Conservation (phyloP, 2,797 vertebrate species). For the Esox masquinongy region DNA sequence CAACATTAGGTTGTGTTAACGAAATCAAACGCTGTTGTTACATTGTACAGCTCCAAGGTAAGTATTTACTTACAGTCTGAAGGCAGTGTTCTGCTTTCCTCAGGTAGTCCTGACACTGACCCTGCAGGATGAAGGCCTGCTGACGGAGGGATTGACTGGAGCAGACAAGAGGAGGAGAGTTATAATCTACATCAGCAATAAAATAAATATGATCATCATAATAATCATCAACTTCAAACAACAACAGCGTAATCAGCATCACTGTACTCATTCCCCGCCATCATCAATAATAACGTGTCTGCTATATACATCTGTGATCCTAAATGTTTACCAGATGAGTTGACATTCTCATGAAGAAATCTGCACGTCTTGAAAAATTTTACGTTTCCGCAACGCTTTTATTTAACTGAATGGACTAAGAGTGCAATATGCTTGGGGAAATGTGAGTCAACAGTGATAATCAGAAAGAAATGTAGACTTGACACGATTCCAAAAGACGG, state of each 20-base stretch:
- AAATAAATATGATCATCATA: not conserved
- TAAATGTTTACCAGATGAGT: not conserved
- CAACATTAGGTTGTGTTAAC: too few species aligned
- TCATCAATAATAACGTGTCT: not conserved
- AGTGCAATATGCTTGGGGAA: not conserved
- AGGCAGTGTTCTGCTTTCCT: conserved; percentile 58
- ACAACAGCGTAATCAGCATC: too few species aligned
- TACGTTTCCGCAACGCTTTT: not conserved
- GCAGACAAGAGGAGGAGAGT: conserved; percentile 16
- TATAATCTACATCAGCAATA: not conserved
- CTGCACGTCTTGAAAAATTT: not conserved
- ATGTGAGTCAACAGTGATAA: not conserved
- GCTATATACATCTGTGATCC: not conserved
- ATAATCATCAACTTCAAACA: not conserved
- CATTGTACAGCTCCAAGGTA: not conserved
- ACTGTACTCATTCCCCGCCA: not conserved
- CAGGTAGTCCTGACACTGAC: conserved; percentile 68
- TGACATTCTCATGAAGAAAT: not conserved
- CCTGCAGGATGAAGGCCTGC: conserved; percentile 56
- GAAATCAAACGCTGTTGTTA: too few species aligned
- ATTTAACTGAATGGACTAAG: not conserved
- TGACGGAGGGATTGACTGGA: conserved; percentile 58
- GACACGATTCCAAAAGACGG: too few species aligned
- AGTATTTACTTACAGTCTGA: conserved; percentile 66
- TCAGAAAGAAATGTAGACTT: too few species aligned